A percentile compares a stretch with the other conserved stretches of the same genome.
phyloP scores from a whole-genome alignment of 2,888 invertebrate genomes.

The Leptinotarsa peninsularis region DNA sequence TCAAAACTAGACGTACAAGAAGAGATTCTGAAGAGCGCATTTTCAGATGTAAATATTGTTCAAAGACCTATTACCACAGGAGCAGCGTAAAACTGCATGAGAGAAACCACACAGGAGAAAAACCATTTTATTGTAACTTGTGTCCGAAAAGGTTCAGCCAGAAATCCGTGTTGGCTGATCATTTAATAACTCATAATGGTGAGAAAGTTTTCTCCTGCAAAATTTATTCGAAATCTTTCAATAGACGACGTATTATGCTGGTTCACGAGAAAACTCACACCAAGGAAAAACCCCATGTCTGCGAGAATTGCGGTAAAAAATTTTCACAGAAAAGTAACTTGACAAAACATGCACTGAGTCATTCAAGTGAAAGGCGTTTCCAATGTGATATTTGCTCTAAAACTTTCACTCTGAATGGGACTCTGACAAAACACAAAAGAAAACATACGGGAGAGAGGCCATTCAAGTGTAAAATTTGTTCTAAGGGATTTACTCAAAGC shows the following conservation, averaged over 20 bases:
- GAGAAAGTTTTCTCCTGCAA: neutral
- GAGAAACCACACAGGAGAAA: neutral
- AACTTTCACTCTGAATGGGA: neutral
- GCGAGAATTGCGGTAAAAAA: neutral
- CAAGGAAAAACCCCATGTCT: neutral
- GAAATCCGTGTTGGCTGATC: neutral
- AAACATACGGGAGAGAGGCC: neutral
- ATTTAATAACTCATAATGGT: neutral
- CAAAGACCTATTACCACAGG: neutral
- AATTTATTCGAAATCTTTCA: neutral
- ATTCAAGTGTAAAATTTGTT: neutral
- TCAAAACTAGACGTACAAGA: neutral
- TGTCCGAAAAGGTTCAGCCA: neutral
- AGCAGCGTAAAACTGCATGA: neutral
- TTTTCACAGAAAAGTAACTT: conserved; percentile 2
- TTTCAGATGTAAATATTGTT: neutral
- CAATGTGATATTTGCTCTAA: neutral
- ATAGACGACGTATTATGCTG: neutral
- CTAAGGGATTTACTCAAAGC: neutral
- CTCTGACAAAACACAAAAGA: conserved; percentile 1
- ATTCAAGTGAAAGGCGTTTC: neutral
- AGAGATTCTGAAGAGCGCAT: neutral
- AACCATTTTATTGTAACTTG: neutral
- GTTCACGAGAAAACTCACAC: neutral
- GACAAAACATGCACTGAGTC: neutral